Evolutionary conservation across 2,113 vertebrate species (phyloP).

Genomic region (Natator depressus): DNA sequence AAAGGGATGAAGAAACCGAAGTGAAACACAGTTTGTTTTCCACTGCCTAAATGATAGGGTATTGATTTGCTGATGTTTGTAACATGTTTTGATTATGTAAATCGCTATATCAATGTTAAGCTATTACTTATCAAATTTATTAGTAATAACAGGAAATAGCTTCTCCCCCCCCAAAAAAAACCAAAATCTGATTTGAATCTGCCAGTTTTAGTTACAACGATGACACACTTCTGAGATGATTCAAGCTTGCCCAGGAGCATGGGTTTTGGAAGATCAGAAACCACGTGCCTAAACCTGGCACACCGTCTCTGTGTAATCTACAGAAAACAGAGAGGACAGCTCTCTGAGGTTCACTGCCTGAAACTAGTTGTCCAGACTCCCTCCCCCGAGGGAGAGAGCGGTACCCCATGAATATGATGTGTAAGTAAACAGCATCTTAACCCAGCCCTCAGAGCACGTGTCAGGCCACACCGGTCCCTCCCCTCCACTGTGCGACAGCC

Average conservation of each 20-base stretch:
- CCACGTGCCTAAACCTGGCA: not conserved
- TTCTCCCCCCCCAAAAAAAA: not conserved
- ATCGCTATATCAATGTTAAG: not conserved
- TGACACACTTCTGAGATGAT: not conserved
- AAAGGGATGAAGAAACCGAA: not conserved
- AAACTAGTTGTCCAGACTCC: not conserved
- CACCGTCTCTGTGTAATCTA: not conserved
- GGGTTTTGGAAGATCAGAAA: not conserved
- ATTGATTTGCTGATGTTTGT: not conserved
- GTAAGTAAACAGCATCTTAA: no score
- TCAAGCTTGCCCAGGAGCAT: not conserved
- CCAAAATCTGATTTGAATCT: not conserved
- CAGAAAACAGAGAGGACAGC: not conserved
- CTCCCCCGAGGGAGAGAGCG: no score
- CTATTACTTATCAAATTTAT: not conserved
- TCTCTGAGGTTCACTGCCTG: not conserved
- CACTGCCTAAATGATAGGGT: not conserved
- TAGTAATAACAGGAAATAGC: not conserved
- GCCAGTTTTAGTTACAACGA: not conserved
- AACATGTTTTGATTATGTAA: not conserved
- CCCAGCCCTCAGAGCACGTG: no score
- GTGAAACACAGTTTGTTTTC: not conserved
- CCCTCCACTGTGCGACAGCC: not conserved
- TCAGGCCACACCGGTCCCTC: not conserved
- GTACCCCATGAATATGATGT: no score